These are phyloP conservation scores for Amblyteles armatorius DNA, from an alignment of 2,888 invertebrate genomes.

Conservation along the genomic window DNA sequence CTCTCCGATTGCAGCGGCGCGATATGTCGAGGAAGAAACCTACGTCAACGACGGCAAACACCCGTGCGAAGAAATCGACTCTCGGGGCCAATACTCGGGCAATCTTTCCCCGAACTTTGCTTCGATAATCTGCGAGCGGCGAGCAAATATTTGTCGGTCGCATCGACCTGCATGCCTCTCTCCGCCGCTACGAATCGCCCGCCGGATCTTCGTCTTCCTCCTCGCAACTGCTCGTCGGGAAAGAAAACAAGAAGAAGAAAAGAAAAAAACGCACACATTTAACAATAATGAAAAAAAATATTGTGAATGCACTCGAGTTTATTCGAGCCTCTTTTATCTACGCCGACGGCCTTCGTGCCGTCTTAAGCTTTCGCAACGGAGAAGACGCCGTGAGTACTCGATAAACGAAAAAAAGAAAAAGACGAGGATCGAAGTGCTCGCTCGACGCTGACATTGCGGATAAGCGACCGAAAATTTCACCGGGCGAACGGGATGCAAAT, in stretches of 20 bases:
- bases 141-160: slow-evolving; percentile 54
- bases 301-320: slow-evolving; percentile 42
- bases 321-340: slow-evolving; percentile 27
- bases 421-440: background rate
- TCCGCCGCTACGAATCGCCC: background rate
- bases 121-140: slow-evolving; percentile 45
- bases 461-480: slow-evolving; percentile 28
- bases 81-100: slow-evolving; percentile 17
- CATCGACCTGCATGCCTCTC: slow-evolving; percentile 37
- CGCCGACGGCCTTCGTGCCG: slow-evolving; percentile 6
- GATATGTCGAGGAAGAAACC: background rate
- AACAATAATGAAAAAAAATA: slow-evolving; percentile 27
- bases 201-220: background rate
- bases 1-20: background rate
- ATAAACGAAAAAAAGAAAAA: slow-evolving; percentile 19
- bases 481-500: slow-evolving; percentile 34
- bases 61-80: slow-evolving; percentile 36
- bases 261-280: background rate
- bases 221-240: slow-evolving; percentile 24
- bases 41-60: slow-evolving; percentile 48
- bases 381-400: background rate
- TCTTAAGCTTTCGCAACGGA: background rate
- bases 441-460: slow-evolving; percentile 16
- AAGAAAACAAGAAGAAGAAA: slow-evolving; percentile 6
- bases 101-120: slow-evolving; percentile 50